Percentiles rank a stretch among this genome's conserved stretches.
Evolutionary conservation across 2,797 vertebrate genomes (phyloP).

Genomic region (Intellagama lesueurii): DNA sequence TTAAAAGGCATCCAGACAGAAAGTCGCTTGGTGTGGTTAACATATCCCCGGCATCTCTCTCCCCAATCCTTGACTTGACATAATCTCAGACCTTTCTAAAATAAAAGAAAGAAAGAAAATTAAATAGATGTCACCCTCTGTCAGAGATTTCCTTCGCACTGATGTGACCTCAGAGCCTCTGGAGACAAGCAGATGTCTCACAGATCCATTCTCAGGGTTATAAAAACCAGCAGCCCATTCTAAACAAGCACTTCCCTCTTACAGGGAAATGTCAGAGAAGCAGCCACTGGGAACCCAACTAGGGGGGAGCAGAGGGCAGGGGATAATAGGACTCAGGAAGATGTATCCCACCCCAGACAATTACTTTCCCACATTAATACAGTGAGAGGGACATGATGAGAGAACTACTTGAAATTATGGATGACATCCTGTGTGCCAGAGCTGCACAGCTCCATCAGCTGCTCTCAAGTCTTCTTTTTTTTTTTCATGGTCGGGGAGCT

Average conservation of each 20-base stretch:
- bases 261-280: background rate
- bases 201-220: conserved; percentile 59
- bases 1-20: background rate
- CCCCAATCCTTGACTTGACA: background rate
- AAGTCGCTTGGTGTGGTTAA: rapidly evolving
- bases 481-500: background rate
- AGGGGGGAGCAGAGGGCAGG: background rate
- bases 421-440: background rate
- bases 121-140: conserved; percentile 35
- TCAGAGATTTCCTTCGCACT: conserved; percentile 59
- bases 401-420: background rate
- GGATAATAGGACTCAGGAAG: conserved; percentile 20
- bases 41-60: background rate
- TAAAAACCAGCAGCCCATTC: conserved; percentile 45
- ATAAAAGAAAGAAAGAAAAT: background rate
- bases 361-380: conserved; percentile 24
- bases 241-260: conserved; percentile 31
- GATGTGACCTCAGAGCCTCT: conserved; percentile 42
- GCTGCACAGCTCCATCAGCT: background rate
- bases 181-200: background rate
- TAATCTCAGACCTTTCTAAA: background rate
- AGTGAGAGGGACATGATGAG: background rate
- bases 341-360: background rate
- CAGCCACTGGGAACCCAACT: conserved; percentile 38
- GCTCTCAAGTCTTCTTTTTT: background rate